Base-by-base conservation (phyloP, 2,888 invertebrate species). In the Xylophagus ater region DNA sequence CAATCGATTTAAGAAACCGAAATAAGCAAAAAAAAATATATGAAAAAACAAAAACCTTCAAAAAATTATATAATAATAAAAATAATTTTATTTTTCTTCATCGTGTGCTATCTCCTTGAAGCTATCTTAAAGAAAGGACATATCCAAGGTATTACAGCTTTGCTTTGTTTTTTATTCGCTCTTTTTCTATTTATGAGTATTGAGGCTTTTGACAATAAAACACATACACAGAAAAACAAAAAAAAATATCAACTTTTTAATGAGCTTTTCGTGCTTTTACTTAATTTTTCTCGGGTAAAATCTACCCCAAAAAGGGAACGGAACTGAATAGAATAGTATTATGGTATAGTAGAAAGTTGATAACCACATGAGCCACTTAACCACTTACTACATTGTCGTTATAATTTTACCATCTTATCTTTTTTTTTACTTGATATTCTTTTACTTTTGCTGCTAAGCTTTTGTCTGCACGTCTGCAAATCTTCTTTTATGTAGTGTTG, bases 81-180 rank as follows among this genome's bases (percentile, higher is more conserved):
- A n/a, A n/a, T n/a, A n/a, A n/a, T n/a, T n/a, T n/a, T n/a, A n/a
- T n/a, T n/a, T n/a, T n/a, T n/a, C n/a, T n/a, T n/a, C n/a, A n/a
- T n/a, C n/a, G n/a, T n/a, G n/a, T n/a, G n/a, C n/a, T n/a, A n/a
- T 25, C 24, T 13, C 34, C 30, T 4, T 42, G 41, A 48, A 86
- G 87, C 84, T 85, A 85, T 72, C 84, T 86, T 67, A 80, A 82
- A 78, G 86, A 86, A 76, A 77, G 87, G 84, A 87, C 87, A 53
- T 87, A 86, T 68, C 85, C 86, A 76, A 87, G 87, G 86, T 84
- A 83, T 67, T 75, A n/a, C 26, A 26, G 5, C 18, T 31, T 7
- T 29, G 10, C 10, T 30, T 37, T 13, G 21, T 37, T 14, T 30
- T 18, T n/a, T 37, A 24, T 10, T 28, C 24, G 10, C 13, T 23